Conservation (phyloP, 1,140 invertebrate genomes). For the Brachionus koreanus region DNA sequence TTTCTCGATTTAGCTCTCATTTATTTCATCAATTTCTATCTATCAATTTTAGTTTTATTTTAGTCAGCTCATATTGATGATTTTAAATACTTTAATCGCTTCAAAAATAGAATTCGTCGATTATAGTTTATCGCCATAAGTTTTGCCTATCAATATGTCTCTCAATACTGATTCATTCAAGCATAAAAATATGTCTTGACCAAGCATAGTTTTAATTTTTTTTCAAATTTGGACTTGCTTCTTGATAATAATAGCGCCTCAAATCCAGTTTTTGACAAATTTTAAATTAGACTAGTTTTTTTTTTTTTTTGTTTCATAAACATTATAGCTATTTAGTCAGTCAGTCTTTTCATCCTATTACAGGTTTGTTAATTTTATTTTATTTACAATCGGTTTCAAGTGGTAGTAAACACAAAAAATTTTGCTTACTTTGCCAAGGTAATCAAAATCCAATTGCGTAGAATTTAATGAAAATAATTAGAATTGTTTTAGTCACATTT, state of each 20-base stretch:
- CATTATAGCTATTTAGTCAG: neutral
- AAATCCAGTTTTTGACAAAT: neutral
- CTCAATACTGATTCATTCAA: neutral
- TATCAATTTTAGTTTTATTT: constrained; percentile 3
- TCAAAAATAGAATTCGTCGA: neutral
- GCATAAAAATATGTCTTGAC: neutral
- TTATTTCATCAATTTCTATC: constrained; percentile 24
- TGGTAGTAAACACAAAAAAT: neutral
- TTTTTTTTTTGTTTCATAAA: neutral
- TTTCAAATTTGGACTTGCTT: neutral
- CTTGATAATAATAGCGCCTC: neutral
- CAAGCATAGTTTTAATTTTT: neutral
- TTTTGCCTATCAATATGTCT: neutral
- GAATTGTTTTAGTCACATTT: neutral
- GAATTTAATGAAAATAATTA: neutral
- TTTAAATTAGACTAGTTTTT: neutral
- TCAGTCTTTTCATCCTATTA: neutral
- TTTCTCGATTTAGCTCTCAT: neutral
- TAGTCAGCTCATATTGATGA: constrained; percentile 9
- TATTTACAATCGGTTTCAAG: neutral
- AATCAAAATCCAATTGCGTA: neutral
- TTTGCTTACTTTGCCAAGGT: neutral
- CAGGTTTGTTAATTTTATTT: neutral
- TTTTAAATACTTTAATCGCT: constrained; percentile 25
- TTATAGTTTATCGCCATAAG: neutral